A percentile compares a stretch with the other conserved stretches of the same genome.
Evolutionary conservation across 2,888 invertebrate genomes (phyloP).

Genomic region (Lucinisca nassula): DNA sequence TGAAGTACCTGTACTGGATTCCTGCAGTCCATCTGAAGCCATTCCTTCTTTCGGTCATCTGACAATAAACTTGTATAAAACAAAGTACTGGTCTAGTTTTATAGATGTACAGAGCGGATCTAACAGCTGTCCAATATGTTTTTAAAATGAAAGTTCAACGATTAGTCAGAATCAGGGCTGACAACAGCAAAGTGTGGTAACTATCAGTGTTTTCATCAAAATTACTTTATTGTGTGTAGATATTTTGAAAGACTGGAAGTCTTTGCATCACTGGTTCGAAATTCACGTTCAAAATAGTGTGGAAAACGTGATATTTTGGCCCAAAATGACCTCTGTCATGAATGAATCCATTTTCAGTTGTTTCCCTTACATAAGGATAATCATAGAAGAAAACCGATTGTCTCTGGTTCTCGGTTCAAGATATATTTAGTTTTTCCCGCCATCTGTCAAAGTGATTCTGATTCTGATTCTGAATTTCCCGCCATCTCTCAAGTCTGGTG

Average conservation of each 20-base stretch:
- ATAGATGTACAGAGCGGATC: no score
- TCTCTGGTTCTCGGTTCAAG: background rate
- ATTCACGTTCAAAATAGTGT: background rate
- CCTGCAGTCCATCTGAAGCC: background rate
- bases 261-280: background rate
- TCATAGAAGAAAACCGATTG: background rate
- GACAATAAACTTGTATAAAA: no score
- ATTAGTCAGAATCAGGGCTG: no score
- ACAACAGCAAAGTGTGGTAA: no score
- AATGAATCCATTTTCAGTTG: background rate
- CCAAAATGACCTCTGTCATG: constrained; percentile 11
- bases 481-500: no score
- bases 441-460: background rate
- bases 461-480: no score
- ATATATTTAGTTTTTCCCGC: background rate
- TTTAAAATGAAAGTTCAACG: no score
- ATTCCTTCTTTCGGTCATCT: background rate
- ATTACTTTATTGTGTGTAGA: no score
- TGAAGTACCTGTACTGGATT: background rate
- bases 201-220: no score
- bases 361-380: background rate
- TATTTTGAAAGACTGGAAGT: background rate
- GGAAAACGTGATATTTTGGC: background rate
- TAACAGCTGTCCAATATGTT: no score
- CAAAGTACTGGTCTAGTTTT: no score